phyloP scores from a whole-genome alignment of 2,113 vertebrate genomes.

The Callaeas wilsoni region DNA sequence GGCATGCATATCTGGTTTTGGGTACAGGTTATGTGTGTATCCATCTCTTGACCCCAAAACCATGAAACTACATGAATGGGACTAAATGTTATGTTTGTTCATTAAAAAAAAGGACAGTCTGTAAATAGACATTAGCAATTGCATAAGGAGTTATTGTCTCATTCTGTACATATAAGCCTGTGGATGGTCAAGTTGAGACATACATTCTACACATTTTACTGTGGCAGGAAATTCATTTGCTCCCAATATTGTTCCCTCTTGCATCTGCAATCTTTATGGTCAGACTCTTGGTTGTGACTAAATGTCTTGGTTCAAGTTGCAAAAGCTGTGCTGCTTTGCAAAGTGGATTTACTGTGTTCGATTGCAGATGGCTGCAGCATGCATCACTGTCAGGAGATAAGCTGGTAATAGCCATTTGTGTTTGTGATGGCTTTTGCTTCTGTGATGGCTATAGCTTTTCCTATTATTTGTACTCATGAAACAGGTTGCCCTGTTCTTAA shows the following conservation, averaged over 20 bases:
- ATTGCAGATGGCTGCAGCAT: neutral
- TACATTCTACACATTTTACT: neutral
- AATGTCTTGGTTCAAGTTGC: neutral
- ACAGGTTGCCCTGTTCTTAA: constrained; percentile 42
- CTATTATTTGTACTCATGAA: neutral
- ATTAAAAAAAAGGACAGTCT: neutral
- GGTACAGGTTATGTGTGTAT: neutral
- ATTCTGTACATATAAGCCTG: neutral
- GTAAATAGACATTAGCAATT: neutral
- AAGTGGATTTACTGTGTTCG: neutral
- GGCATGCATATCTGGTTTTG: neutral
- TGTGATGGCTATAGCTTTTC: neutral
- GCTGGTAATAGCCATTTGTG: neutral
- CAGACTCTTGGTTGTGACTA: neutral
- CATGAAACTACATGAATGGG: neutral
- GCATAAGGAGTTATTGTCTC: neutral
- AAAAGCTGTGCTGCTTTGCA: neutral
- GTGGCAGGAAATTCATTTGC: neutral
- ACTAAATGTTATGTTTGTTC: neutral
- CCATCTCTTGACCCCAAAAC: neutral
- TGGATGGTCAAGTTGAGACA: neutral
- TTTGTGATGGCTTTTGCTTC: neutral
- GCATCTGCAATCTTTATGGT: neutral
- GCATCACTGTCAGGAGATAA: neutral
- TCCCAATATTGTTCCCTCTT: neutral